Base-by-base conservation (phyloP, 1,140 invertebrate genomes). In the Stegodyphus dumicola region DNA sequence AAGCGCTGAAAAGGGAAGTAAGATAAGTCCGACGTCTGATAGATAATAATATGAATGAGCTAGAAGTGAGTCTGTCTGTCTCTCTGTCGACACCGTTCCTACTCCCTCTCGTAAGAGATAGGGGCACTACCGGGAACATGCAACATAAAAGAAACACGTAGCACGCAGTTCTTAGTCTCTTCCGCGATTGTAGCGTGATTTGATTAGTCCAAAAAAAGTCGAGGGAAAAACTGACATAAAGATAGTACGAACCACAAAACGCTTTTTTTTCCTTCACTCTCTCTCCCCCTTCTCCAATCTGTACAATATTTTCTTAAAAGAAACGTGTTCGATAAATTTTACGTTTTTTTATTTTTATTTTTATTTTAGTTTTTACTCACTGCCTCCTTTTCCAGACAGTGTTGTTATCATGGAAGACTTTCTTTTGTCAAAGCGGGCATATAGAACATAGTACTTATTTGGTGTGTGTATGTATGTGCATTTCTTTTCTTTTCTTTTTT, bases 31-130 rank as follows among this genome's bases (percentile, higher is more conserved):
- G 67, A 81, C 73, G 71, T 54, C 81, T 85, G 81, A 85, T 77
- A 85, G 81, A 85, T 85, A 85, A 85, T 85, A 85, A 85, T 77
- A 85, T 76, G 81, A 85, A 85, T 83, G 81, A 85, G 81, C 65
- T 77, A 17, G 78, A 9, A 60, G 65, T n/a, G 9, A 75, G 66
- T 71, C 51, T 75, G 70, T 74, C 70, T 65, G 69, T 54, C 77
- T 69, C 52, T 15, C 49, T 70, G 65, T 80, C 66, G 76, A 66
- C 60, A 65, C 77, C 48, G 33, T 33, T 13, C 11, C 7, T 49
- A 33, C 33, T 11, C 52, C 17, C 52, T 54, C 52, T 65, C 75
- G n/a, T 64, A 64, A 49, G 81, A 85, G 81, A 85, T 85, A 85
- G 81, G 56, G 17, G 60, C 65, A 70, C 73, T 76, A 77, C 81